A percentile compares a stretch with the other conserved stretches of the same genome.
These are phyloP conservation scores for Brenthis hecate DNA, from an alignment of 2,888 invertebrate genomes.

Conservation along the genomic window DNA sequence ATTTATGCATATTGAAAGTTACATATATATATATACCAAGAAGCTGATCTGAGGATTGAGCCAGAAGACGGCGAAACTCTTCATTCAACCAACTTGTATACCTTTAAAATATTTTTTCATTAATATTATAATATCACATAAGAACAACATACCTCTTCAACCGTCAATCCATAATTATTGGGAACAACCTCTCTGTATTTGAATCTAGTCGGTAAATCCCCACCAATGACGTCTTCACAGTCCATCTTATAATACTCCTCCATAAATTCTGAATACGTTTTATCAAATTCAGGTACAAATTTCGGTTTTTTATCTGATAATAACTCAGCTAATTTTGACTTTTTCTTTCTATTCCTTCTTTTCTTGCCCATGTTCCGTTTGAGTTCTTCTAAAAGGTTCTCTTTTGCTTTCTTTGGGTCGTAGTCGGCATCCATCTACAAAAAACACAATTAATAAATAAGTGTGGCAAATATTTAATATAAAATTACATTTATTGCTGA, in stretches of 20 bases:
- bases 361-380: conserved; percentile 81
- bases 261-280: conserved; percentile 92
- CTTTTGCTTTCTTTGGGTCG: conserved; percentile 80
- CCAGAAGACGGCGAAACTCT: too few relatives aligned
- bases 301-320: conserved; percentile 90
- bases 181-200: conserved; percentile 94
- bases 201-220: conserved; percentile 94
- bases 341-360: conserved; percentile 82
- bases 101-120: too few relatives aligned
- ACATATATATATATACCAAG: too few relatives aligned
- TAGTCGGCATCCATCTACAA: conserved; percentile 94
- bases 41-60: too few relatives aligned
- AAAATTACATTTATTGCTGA: too few relatives aligned
- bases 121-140: too few relatives aligned
- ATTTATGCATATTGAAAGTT: too few relatives aligned
- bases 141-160: conserved; percentile 88
- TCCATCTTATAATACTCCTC: conserved; percentile 97
- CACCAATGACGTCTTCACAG: conserved; percentile 97
- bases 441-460: background rate
- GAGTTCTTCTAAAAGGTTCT: conserved; percentile 81
- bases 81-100: too few relatives aligned
- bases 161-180: conserved; percentile 94
- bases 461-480: too few relatives aligned
- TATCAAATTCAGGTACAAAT: conserved; percentile 89
- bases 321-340: conserved; percentile 89